Conservation (phyloP, 1,140 invertebrate species). For the Drosophila pallidifrons region DNA sequence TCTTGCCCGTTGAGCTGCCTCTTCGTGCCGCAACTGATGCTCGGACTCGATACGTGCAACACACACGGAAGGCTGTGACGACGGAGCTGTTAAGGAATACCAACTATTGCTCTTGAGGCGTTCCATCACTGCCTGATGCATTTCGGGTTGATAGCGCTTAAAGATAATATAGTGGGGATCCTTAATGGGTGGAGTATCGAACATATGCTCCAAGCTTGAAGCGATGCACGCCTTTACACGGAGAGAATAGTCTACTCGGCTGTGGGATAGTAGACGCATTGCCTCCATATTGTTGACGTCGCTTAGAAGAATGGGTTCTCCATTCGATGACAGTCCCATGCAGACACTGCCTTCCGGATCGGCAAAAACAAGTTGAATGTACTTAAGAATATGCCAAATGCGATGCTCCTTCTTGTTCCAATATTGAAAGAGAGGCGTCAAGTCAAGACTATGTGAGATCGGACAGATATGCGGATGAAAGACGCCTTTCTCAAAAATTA, state of each 20-base stretch:
- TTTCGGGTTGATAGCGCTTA: conserved; percentile 89
- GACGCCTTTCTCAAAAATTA: conserved; percentile 93
- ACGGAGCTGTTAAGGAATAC: conserved; percentile 7
- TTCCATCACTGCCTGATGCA: conserved; percentile 88
- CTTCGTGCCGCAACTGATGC: conserved; percentile 32
- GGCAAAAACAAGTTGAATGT: conserved; percentile 91
- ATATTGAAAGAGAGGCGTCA: conserved; percentile 90
- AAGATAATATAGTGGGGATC: conserved; percentile 95
- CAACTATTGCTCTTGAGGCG: conserved; percentile 51
- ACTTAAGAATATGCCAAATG: conserved; percentile 95
- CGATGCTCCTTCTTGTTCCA: conserved; percentile 94
- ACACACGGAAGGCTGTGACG: conserved; percentile 33
- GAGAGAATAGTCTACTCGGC: conserved; percentile 88
- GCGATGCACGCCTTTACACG: conserved; percentile 89
- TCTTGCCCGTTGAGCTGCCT: conserved; percentile 3
- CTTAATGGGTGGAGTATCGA: conserved; percentile 90
- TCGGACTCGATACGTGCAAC: conserved; percentile 52
- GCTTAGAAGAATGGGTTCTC: conserved; percentile 85
- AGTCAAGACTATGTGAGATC: conserved; percentile 90
- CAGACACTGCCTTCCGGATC: conserved; percentile 65
- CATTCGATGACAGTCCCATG: neutral
- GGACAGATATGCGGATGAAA: conserved; percentile 95
- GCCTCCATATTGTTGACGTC: conserved; percentile 91
- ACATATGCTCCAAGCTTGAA: conserved; percentile 89
- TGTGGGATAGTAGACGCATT: conserved; percentile 89